Evolutionary conservation across 2,888 invertebrate species (phyloP), one percentile per base, ranked within the genome.

Genomic region (Drosophila merina): DNA sequence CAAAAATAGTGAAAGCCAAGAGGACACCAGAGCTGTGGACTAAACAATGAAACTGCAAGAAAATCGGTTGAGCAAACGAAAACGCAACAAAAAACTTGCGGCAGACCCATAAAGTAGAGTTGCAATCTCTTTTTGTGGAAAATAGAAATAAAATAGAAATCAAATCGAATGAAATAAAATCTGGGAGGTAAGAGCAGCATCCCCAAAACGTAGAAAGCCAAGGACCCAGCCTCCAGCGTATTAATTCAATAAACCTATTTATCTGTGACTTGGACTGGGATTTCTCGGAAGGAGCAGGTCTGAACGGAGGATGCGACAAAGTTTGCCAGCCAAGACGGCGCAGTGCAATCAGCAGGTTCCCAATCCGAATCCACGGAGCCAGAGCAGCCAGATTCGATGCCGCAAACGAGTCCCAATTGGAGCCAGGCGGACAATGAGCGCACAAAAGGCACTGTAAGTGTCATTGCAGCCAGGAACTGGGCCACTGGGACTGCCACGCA

Each of bases 181-280:
- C 20, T 14, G 51, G 60, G 33, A 40, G 40, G 48, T 48, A 33
- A 40, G 31, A 62, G 38, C 26, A 20, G 28, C 26, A 20, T 30
- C 20, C 28, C 57, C 45, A 33, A 33, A 42, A 40, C 44, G 50
- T 30, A 57, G 68, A 40, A 30, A 33, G 10, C 25, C 36, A 8
- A 20, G 28, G 14, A 40, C 28, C 44, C 59, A 38, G n/a, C 60
- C 72, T 68, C 72, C 42, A 60, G 77, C 67, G 85, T 63, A 82
- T 82, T 82, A 82, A 85, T 82, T 82, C 82, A 82, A 85, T 82
- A 82, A 82, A 85, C 82, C 82, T 77, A 79, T 82, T 82, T 82
- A 82, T 85, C 68, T 75, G 76, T 57, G 48, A 69, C 69, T 58
- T 54, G 71, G 70, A 47, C 70, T 75, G 63, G 59, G 56, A 62